Evolutionary conservation across 1,140 invertebrate genomes (phyloP), one percentile per base, ranked within the genome.

Genomic region (Varroa destructor): DNA sequence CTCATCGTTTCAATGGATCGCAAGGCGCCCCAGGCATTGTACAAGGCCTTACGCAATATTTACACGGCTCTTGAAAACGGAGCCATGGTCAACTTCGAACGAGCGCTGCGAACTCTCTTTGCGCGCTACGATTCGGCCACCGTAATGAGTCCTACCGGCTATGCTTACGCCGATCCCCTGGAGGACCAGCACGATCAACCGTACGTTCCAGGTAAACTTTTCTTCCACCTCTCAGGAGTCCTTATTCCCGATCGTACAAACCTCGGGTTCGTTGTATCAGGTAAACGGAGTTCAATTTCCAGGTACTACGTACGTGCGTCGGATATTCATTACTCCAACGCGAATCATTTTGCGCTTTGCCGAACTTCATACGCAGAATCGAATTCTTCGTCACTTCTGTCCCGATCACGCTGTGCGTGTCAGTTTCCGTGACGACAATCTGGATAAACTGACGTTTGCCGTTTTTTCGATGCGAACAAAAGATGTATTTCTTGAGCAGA

Each of bases 321-420:
- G 70, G 40, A 73, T 77, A 10, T 76, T 77, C 25, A 54, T 77
- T 4, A 76, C 76, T 8, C 77, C 77, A 4, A 75, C 75, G 6
- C 67, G 77, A 37, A 46, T 71, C 8, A 55, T 77, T 8, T 51
- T 77, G 2, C 76, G 77, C 76, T 70, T 77, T 70, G 75, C 76
- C 2, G 77, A 77, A 74, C 72, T 77, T 8, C 76, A 76, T 74
- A 75, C 76, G 54, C 70, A 74, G n/a, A 78, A 78, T 73, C 74
- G 77, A 64, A 73, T 78, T 25, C 64, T 78, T 1, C 61, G 77
- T 14, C 73, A 78, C 51, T 78, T 75, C 56, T 76, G 75, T 8
- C 56, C 74, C 6, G 77, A 78, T 14, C 74, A 76, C 56, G 75
- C 77, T 10, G 58, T 78, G 2, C 71, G 77, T 12, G 75, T 75